A percentile compares a stretch with the other conserved stretches of the same genome.
phyloP scores from a whole-genome alignment of 2,797 vertebrate genomes.

The Holocentrus rufus region DNA sequence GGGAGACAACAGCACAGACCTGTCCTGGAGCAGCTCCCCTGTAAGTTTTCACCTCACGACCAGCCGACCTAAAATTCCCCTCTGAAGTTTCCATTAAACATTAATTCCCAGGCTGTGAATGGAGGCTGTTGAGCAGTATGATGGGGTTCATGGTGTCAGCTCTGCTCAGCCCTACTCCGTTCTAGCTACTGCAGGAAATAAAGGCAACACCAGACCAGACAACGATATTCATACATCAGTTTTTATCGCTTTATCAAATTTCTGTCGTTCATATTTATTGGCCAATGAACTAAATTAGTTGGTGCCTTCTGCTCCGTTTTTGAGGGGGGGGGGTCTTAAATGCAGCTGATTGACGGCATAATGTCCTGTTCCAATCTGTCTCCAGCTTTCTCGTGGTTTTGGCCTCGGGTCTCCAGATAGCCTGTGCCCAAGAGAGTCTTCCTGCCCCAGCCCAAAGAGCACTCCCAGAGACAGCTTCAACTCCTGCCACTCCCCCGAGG shows the following conservation, averaged over 20 bases:
- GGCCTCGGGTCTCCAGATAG: constrained; percentile 72
- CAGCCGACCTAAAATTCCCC: background rate
- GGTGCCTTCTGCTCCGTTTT: background rate
- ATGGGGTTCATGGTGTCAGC: background rate
- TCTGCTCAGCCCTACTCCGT: background rate
- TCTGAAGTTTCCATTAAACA: background rate
- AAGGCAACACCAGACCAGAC: background rate
- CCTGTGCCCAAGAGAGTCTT: constrained; percentile 70
- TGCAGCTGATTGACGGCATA: background rate
- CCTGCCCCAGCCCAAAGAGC: constrained; percentile 80
- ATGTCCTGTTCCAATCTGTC: background rate
- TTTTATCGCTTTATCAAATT: background rate
- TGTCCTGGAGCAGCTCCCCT: constrained; percentile 84
- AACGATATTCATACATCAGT: constrained; percentile 12
- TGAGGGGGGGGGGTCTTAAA: background rate
- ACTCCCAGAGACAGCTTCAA: constrained; percentile 81
- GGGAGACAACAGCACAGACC: constrained; percentile 83
- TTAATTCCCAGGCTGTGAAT: background rate
- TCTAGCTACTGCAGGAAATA: background rate
- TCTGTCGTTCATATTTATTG: background rate
- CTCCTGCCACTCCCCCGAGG: constrained; percentile 82
- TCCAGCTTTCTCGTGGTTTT: constrained; percentile 73
- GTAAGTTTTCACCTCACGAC: constrained; percentile 79
- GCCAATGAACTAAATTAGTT: background rate
- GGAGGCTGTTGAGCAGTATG: background rate